Conservation (phyloP, 30 jellyfish, hydroid and myxozoan species). For the Hydractinia symbiolongicarpus region DNA sequence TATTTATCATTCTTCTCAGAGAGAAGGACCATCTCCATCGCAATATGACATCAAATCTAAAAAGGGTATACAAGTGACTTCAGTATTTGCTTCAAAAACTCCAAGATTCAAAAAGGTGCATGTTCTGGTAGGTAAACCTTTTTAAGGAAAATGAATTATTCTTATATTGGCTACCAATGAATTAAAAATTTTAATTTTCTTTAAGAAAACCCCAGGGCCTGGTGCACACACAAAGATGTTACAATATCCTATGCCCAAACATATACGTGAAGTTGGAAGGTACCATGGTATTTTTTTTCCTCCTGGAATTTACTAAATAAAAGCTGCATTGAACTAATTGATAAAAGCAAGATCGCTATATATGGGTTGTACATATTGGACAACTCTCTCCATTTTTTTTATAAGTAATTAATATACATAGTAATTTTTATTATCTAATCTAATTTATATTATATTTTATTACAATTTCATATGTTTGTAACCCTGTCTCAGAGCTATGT, state of each 20-base stretch:
- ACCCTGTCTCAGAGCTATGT: no score
- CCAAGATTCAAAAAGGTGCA: constrained; percentile 76
- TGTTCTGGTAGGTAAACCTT: constrained; percentile 37
- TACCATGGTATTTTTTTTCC: constrained; percentile 93
- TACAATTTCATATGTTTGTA: no score
- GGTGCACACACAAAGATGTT: constrained; percentile 77
- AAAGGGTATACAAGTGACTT: constrained; percentile 39
- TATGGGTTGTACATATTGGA: no score
- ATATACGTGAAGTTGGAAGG: constrained; percentile 68
- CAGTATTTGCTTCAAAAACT: constrained; percentile 76
- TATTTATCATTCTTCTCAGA: constrained; percentile 39
- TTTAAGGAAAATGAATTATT: background rate
- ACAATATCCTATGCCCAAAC: constrained; percentile 69
- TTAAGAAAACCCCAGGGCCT: constrained; percentile 93
- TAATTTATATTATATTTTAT: no score
- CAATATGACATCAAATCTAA: constrained; percentile 60
- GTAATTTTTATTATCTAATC: no score
- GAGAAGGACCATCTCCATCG: constrained; percentile 88
- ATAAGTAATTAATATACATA: no score
- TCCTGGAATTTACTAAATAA: constrained; percentile 28
- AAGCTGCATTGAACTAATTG: background rate
- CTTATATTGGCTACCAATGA: background rate
- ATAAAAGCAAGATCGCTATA: background rate
- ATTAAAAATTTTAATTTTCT: background rate
- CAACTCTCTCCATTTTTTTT: no score